These are phyloP conservation scores for Ochropacha duplaris DNA, from an alignment of 2,888 invertebrate genomes.

Conservation along the genomic window DNA sequence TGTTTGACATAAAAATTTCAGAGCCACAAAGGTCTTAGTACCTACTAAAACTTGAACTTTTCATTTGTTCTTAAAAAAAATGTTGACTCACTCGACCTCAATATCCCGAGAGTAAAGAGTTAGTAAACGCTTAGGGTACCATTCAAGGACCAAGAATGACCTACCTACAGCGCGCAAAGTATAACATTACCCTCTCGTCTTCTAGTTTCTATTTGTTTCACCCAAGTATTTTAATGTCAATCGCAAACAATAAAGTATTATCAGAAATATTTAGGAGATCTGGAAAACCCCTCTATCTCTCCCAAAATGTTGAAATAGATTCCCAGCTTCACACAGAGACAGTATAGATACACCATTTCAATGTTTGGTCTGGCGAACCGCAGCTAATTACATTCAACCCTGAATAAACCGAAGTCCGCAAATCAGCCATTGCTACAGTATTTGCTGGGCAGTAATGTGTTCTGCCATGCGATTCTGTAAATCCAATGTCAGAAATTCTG, in stretches of 20 bases:
- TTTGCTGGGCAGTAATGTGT: background rate
- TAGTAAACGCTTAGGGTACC: too few species aligned
- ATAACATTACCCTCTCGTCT: too few species aligned
- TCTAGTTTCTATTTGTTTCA: too few species aligned
- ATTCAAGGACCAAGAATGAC: too few species aligned
- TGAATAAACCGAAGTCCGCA: background rate
- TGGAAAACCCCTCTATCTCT: too few species aligned
- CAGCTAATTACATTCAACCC: background rate
- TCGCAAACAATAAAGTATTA: too few species aligned
- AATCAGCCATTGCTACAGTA: background rate
- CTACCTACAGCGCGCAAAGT: too few species aligned
- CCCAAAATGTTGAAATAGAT: background rate
- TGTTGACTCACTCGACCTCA: background rate
- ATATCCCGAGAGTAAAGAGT: too few species aligned
- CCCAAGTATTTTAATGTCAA: too few species aligned
- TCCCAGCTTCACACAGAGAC: background rate
- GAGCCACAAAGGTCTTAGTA: background rate
- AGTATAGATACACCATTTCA: background rate
- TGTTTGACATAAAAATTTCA: background rate
- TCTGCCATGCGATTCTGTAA: background rate
- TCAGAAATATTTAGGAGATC: too few species aligned
- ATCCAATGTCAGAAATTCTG: background rate
- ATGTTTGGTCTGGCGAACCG: background rate
- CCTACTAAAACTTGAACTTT: background rate
- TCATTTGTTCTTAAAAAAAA: background rate